phyloP scores from a whole-genome alignment of 2,113 vertebrate genomes.

The Microcebus tavaratra region DNA sequence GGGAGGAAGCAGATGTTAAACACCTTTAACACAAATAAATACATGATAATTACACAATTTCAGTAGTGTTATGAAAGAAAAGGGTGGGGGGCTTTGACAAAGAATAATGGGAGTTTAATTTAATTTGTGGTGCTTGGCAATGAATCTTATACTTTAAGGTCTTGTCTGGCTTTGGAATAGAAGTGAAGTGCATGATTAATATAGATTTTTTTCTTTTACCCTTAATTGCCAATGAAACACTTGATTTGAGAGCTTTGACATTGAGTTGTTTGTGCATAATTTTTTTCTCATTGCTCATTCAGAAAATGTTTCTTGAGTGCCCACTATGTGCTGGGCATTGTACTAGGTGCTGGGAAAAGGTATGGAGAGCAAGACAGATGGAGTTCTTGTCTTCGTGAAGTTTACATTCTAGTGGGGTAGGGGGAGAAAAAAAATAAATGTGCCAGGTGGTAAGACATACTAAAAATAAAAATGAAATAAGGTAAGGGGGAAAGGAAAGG shows the following conservation, averaged over 20 bases:
- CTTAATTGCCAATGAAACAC: background rate
- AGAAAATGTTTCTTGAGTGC: background rate
- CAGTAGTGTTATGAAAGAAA: constrained; percentile 19
- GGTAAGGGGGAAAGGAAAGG: background rate
- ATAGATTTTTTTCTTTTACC: background rate
- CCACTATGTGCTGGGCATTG: background rate
- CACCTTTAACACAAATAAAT: background rate
- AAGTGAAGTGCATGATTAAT: background rate
- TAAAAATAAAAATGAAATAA: background rate
- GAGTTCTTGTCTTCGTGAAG: background rate
- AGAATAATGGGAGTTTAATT: background rate
- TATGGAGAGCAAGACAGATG: background rate
- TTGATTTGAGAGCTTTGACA: background rate
- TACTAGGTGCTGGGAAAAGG: background rate
- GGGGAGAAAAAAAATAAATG: background rate
- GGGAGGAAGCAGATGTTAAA: constrained; percentile 10
- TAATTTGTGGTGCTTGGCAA: background rate
- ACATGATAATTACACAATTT: background rate
- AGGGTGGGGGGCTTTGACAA: background rate
- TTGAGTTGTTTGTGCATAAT: background rate
- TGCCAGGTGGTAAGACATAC: background rate
- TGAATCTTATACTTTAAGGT: background rate
- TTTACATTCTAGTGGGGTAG: background rate
- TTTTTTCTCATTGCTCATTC: constrained; percentile 14
- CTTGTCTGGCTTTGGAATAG: constrained; percentile 7